These are phyloP conservation scores for Acyrthosiphon pisum DNA, from an alignment of 1,140 invertebrate genomes.

Conservation along the genomic window DNA sequence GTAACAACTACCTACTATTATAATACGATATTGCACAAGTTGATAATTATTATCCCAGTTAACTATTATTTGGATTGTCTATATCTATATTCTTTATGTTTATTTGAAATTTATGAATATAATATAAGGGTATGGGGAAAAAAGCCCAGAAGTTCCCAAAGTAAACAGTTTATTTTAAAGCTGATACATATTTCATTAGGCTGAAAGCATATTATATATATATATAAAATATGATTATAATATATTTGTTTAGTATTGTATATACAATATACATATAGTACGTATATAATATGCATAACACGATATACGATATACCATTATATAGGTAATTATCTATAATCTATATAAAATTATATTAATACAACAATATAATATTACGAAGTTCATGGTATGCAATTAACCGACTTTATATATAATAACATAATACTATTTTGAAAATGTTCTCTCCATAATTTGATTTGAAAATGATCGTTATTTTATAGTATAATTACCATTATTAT, in stretches of 20 bases:
- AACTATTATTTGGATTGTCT: neutral
- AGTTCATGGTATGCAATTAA: neutral
- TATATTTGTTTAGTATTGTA: neutral
- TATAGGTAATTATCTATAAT: too few relatives aligned
- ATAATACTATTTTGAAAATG: neutral
- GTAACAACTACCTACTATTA: too few relatives aligned
- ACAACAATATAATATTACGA: neutral
- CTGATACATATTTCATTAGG: neutral
- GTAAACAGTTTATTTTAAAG: conserved; percentile 2
- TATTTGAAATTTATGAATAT: neutral
- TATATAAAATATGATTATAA: neutral
- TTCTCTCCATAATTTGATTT: neutral
- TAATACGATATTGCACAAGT: neutral
- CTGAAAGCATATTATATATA: neutral
- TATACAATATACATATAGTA: too few relatives aligned
- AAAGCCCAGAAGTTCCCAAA: neutral
- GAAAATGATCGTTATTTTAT: neutral
- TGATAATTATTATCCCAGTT: neutral
- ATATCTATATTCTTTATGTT: neutral
- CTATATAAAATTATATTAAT: neutral
- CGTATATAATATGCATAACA: neutral
- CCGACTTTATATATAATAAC: neutral
- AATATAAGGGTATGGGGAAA: neutral
- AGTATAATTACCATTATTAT: neutral
- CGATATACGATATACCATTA: neutral